These are phyloP conservation scores for Tragelaphus scriptus DNA, from an alignment of 2,113 vertebrate genomes.

Conservation along the genomic window DNA sequence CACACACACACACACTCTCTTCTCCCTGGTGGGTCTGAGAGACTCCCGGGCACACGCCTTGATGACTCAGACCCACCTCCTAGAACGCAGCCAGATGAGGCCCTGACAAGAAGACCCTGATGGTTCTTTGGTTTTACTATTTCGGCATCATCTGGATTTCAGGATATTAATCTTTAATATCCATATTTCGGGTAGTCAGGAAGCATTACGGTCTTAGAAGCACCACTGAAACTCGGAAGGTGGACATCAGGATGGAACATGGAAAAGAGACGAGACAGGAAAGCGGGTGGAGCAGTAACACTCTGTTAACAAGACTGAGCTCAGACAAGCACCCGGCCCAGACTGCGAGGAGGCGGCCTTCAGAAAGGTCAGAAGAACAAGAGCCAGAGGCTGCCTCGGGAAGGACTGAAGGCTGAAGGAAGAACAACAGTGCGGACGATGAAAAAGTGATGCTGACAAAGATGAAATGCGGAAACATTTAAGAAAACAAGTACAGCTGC, in stretches of 20 bases:
- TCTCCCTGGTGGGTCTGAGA: too few relatives aligned
- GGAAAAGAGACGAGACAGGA: not conserved
- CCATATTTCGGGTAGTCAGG: not conserved
- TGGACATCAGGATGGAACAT: not conserved
- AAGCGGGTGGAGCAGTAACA: rapidly evolving
- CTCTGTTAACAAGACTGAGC: not conserved
- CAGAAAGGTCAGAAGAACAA: not conserved
- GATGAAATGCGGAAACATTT: not conserved
- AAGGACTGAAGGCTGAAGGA: not conserved
- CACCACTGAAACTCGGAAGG: not conserved
- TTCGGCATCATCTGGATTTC: not conserved
- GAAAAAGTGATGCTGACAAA: not conserved
- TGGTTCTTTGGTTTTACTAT: not conserved
- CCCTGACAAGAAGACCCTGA: not conserved
- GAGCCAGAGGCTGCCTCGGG: not conserved
- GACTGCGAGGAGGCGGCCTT: not conserved
- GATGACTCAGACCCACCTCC: not conserved
- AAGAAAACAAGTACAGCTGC: not conserved
- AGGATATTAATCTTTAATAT: not conserved
- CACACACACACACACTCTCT: too few relatives aligned
- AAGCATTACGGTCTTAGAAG: not conserved
- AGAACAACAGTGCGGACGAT: not conserved
- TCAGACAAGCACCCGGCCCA: rapidly evolving
- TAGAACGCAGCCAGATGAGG: not conserved
- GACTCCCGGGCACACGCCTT: not conserved